phyloP scores from a whole-genome alignment of 2,113 vertebrate species.

The Jaculus jaculus region DNA sequence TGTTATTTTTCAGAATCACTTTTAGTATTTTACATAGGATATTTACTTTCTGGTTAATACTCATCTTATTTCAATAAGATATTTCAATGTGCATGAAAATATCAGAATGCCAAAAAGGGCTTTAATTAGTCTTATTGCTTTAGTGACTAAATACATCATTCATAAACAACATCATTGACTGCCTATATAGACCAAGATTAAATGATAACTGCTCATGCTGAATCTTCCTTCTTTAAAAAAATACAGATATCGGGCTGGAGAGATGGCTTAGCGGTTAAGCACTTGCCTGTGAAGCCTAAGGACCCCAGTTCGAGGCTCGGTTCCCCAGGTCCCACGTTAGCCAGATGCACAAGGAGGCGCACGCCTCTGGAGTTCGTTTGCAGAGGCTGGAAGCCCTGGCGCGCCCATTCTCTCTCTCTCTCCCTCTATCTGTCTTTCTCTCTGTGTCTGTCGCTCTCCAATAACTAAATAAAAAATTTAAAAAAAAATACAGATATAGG shows the following conservation, averaged over 20 bases:
- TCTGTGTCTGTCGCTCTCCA: too few species aligned
- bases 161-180: neutral
- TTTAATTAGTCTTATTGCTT: neutral
- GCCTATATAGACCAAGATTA: neutral
- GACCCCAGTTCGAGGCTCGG: too few species aligned
- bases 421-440: too few species aligned
- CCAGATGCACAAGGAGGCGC: too few species aligned
- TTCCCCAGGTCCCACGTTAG: too few species aligned
- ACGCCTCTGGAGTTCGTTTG: too few species aligned
- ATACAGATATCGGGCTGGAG: too few species aligned
- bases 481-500: neutral
- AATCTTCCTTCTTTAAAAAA: neutral
- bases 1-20: neutral
- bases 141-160: neutral
- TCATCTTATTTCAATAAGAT: neutral
- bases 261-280: too few species aligned
- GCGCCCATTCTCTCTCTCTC: too few species aligned
- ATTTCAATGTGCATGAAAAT: neutral
- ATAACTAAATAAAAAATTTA: too few species aligned
- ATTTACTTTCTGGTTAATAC: neutral
- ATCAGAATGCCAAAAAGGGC: neutral
- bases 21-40: neutral
- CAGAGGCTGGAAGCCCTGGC: too few species aligned
- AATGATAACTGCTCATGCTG: neutral
- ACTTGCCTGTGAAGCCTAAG: too few species aligned